Base-by-base conservation (phyloP, 2,797 vertebrate species). In the Rhabdomys pumilio region DNA sequence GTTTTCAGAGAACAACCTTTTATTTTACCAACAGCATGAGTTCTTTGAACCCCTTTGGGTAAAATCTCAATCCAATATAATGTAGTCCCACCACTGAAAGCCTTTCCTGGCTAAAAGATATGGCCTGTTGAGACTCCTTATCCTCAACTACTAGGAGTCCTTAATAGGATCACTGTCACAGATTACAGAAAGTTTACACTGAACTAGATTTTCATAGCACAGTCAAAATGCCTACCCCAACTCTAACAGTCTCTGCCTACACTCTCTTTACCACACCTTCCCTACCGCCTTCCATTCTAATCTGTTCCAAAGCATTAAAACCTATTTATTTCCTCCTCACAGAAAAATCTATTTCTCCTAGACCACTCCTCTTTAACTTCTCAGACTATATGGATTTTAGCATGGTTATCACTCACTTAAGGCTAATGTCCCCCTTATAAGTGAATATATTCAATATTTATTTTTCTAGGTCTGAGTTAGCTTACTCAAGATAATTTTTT, bases 31-130 rank as follows among this genome's bases (percentile, higher is more conserved):
- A 41, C 22, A 41, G 12, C 12, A 38, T 38, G 34, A 2, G n/a
- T 82, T 59, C 6, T 14, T 13, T 41, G 3, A 3, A 0, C 38
- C 3, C 12, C 34, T n/a, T 41, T 82, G 3, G 22, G 2, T 6
- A 59, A 38, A 6, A 26, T 38, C 22, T 82, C n/a, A 59, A 26
- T 26, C 26, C 19, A 80, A n/a, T 80, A 67, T 67, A 67, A 67
- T 31, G 5, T 7, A 15, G 6, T 34, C 14, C 31, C 14, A 69
- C 6, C 14, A 69, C 14, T 67, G 65, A 31, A 67, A 55, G 12
- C 12, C 11, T 38, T 59, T 3, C n/a, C 13, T 82, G 1, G 12
- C 6, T 59, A 38, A 1, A 81, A 59, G 6, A 38, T 81, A 38
- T 26, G 22, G 22, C 1, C 6, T 38, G 12, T 38, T 38, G 34